Conservation (phyloP, 2,797 vertebrate genomes). For the Lycodopsis pacificus region DNA sequence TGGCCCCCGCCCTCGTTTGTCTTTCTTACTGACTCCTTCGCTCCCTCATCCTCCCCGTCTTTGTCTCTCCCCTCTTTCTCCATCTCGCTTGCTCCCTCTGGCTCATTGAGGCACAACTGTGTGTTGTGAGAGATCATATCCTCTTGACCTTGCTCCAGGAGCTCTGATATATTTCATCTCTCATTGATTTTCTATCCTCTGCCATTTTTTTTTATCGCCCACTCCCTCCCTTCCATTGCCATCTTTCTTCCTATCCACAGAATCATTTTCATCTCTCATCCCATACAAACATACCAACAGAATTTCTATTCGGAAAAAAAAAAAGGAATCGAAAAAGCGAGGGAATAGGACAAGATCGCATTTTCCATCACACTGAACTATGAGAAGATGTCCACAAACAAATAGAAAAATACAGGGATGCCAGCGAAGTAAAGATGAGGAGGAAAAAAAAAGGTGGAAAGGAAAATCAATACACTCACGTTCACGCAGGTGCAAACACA, state of each 20-base stretch:
- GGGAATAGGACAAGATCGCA: constrained; percentile 70
- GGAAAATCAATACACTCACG: constrained; percentile 65
- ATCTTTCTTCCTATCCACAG: constrained; percentile 76
- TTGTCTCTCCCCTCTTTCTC: constrained; percentile 46
- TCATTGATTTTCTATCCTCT: constrained; percentile 84
- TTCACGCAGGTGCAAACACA: background rate
- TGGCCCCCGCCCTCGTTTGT: constrained; percentile 55
- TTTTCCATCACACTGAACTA: constrained; percentile 79
- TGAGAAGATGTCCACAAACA: constrained; percentile 75
- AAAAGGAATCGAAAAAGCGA: constrained; percentile 37
- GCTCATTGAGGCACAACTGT: constrained; percentile 76
- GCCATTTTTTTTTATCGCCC: constrained; percentile 72
- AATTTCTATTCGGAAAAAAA: constrained; percentile 75
- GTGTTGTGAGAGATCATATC: constrained; percentile 84
- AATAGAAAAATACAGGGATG: constrained; percentile 76
- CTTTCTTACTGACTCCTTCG: constrained; percentile 52
- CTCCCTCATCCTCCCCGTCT: constrained; percentile 28
- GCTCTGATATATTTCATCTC: constrained; percentile 85
- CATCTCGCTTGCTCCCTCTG: constrained; percentile 55
- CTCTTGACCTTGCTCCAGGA: constrained; percentile 87
- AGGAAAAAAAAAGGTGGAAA: constrained; percentile 56
- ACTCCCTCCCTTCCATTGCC: constrained; percentile 66
- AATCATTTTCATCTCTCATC: constrained; percentile 83
- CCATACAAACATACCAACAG: constrained; percentile 79
- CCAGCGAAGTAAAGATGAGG: constrained; percentile 67